Conservation (phyloP, 2,797 vertebrate genomes). For the Botia almorhae region DNA sequence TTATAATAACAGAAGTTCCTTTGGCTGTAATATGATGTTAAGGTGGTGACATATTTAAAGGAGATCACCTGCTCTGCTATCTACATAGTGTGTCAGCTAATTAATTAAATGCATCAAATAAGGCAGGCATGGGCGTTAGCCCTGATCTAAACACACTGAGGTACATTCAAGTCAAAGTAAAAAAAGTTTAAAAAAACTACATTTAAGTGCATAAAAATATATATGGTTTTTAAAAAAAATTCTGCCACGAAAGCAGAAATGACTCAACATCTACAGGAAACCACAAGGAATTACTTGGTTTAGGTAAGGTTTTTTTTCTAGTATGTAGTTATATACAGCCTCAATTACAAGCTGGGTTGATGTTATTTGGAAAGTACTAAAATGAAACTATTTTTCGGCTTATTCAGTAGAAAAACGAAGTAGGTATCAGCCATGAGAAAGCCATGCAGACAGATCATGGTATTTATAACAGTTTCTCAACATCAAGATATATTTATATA, state of each 20-base stretch:
- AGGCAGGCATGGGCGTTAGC: constrained; percentile 9
- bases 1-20: neutral
- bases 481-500: too few species aligned
- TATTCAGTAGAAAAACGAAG: neutral
- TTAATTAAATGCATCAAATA: neutral
- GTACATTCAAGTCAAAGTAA: neutral
- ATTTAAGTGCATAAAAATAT: neutral
- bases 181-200: neutral
- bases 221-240: neutral
- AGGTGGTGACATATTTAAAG: neutral
- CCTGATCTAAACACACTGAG: constrained; percentile 12
- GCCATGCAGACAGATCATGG: neutral
- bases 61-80: constrained; percentile 11
- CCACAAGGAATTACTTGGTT: constrained; percentile 1
- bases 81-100: constrained; percentile 6
- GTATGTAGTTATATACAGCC: neutral
- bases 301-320: neutral
- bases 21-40: neutral
- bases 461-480: too few species aligned
- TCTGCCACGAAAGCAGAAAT: neutral
- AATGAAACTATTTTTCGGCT: neutral
- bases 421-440: neutral
- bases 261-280: neutral
- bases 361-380: neutral
- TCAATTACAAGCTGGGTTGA: neutral